These are phyloP conservation scores for Chironomus tentans DNA, from an alignment of 2,888 invertebrate genomes.

Conservation along the genomic window DNA sequence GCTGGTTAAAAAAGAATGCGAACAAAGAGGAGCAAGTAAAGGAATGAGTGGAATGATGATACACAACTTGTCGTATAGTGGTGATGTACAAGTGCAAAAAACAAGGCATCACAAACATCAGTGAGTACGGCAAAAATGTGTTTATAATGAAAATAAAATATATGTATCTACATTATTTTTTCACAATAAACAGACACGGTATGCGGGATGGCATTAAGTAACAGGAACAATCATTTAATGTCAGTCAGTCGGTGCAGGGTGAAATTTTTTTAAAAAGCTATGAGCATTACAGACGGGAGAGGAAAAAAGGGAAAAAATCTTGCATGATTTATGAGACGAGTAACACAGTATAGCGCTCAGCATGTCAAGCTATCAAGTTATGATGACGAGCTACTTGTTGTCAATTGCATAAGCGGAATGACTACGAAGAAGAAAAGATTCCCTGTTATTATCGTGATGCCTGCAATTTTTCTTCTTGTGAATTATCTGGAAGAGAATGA, in stretches of 20 bases:
- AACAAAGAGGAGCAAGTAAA: too few species aligned
- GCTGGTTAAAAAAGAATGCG: too few species aligned
- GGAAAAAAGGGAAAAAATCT: not conserved
- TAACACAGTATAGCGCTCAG: not conserved
- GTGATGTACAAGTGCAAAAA: too few species aligned
- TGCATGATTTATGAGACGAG: not conserved
- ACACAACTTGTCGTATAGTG: too few species aligned
- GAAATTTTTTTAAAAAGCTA: not conserved
- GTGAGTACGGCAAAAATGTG: not conserved
- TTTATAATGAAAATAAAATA: not conserved
- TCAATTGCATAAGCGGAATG: not conserved
- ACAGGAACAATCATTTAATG: slow-evolving; percentile 14
- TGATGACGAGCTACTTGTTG: not conserved
- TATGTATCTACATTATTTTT: not conserved
- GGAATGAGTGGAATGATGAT: too few species aligned
- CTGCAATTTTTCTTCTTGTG: not conserved
- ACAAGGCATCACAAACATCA: too few species aligned
- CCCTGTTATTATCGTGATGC: not conserved
- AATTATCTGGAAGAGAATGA: too few species aligned
- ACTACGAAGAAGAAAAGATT: not conserved
- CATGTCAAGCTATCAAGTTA: not conserved
- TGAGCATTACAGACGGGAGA: not conserved
- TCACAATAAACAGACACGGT: not conserved
- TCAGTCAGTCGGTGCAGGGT: not conserved
- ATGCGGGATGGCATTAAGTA: not conserved